Conservation (phyloP, 2,113 vertebrate species). For the Cephalopterus ornatus region DNA sequence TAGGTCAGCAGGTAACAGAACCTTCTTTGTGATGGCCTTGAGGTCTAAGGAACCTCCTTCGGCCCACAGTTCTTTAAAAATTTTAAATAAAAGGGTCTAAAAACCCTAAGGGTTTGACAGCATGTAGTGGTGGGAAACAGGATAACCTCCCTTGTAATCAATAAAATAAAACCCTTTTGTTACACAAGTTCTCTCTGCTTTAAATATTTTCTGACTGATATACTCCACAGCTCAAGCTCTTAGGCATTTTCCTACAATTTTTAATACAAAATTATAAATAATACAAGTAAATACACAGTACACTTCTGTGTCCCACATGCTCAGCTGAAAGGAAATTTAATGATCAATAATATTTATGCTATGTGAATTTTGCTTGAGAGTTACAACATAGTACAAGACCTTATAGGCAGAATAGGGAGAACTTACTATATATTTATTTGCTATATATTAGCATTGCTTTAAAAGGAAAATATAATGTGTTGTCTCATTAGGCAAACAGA, state of each 20-base stretch:
- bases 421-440: neutral
- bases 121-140: neutral
- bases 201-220: neutral
- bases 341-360: neutral
- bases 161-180: slow-evolving; percentile 24
- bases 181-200: neutral
- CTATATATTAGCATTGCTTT: neutral
- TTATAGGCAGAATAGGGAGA: neutral
- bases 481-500: neutral
- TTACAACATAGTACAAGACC: neutral
- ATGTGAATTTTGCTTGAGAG: neutral
- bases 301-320: neutral
- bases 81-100: neutral
- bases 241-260: neutral
- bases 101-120: neutral
- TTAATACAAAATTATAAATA: neutral
- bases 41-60: slow-evolving; percentile 10
- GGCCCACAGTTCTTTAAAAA: neutral
- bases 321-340: neutral
- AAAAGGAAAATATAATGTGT: neutral
- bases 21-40: neutral
- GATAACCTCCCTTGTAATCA: neutral
- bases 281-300: neutral
- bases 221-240: neutral
- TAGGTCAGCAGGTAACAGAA: slow-evolving; percentile 4